Base-by-base conservation (phyloP, 2,113 vertebrate genomes). In the Falcunculus frontatus region DNA sequence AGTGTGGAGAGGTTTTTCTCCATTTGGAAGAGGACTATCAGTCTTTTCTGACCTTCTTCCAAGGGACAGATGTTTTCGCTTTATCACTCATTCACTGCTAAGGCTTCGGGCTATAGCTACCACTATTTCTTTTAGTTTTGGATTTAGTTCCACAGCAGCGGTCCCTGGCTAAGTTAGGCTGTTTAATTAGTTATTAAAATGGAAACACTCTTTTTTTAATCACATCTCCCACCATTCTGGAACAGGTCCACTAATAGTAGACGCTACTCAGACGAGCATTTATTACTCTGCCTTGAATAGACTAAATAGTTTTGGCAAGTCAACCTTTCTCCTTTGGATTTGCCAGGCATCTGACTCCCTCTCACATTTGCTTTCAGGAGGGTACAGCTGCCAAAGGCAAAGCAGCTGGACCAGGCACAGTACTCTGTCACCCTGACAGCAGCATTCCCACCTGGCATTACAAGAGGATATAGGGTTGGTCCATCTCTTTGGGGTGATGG, bases 111-210 rank as follows among this genome's bases (percentile, higher is more conserved):
- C 76, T 81, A 59, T 20, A 80, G 30, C 86, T 86, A 42, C 95
- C 0, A 0, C 86, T 90, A 32, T 63, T 89, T 72, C 49, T 95
- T 74, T 59, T 33, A 32, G 47, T 50, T 93, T 89, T 96, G 86
- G 80, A 95, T 70, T 89, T 83, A n/a, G 80, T 59, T 90, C 63
- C 84, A 55, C 72, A 0, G 90, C 86, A 94, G 90, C 3, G 1
- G 86, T 80, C 60, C 52, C 88, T 92, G 93, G 83, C 82, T 94
- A 85, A 90, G 76, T 60, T 75, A 81, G 68, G 41, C 64, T 72
- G 57, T 81, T 95, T 96, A 93, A 97, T 97, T 94, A 96, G 93
- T 84, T 95, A 87, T 87, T 93, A 90, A 94, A 95, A 75, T 56
- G 80, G 57, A 96, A 86, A 64, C 30, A 7, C 26, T 35, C 72